Conservation (phyloP, 2,113 vertebrate genomes). For the Halichoerus grypus region DNA sequence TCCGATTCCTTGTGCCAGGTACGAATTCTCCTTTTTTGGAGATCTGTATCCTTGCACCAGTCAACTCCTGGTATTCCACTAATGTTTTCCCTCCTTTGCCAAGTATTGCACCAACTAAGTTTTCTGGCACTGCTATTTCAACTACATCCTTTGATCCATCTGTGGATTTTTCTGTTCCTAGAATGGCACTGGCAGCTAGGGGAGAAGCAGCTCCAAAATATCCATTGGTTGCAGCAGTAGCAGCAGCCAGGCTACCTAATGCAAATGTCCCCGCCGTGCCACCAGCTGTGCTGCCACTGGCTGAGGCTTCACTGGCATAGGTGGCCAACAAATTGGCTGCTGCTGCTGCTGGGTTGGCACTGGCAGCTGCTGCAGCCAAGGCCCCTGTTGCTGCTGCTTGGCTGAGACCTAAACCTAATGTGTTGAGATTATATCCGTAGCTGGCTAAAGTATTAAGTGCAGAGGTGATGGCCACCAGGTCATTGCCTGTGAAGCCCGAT, state of each 20-base stretch:
- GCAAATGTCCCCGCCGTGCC: slow-evolving; percentile 93
- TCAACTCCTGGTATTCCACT: slow-evolving; percentile 95
- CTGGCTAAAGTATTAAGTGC: slow-evolving; percentile 95
- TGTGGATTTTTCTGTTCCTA: slow-evolving; percentile 94
- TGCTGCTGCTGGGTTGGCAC: slow-evolving; percentile 94
- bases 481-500: slow-evolving; percentile 94
- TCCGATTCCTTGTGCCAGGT: slow-evolving; percentile 94
- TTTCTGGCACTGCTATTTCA: slow-evolving; percentile 95
- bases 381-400: slow-evolving; percentile 93
- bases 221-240: slow-evolving; percentile 94
- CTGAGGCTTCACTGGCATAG: slow-evolving; percentile 94
- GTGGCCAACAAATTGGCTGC: slow-evolving; percentile 94
- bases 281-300: slow-evolving; percentile 91
- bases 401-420: slow-evolving; percentile 93
- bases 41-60: slow-evolving; percentile 96
- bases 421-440: slow-evolving; percentile 95
- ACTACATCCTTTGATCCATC: slow-evolving; percentile 95
- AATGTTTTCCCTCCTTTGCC: slow-evolving; percentile 95
- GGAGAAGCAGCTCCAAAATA: slow-evolving; percentile 94
- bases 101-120: slow-evolving; percentile 95
- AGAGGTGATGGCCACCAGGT: slow-evolving; percentile 95
- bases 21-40: slow-evolving; percentile 95
- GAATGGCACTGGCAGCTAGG: slow-evolving; percentile 94
- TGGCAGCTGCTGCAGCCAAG: slow-evolving; percentile 94
- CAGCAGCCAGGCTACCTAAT: slow-evolving; percentile 94